These are phyloP conservation scores for Olivierus martensii DNA, from an alignment of 1,140 invertebrate genomes.

Conservation along the genomic window DNA sequence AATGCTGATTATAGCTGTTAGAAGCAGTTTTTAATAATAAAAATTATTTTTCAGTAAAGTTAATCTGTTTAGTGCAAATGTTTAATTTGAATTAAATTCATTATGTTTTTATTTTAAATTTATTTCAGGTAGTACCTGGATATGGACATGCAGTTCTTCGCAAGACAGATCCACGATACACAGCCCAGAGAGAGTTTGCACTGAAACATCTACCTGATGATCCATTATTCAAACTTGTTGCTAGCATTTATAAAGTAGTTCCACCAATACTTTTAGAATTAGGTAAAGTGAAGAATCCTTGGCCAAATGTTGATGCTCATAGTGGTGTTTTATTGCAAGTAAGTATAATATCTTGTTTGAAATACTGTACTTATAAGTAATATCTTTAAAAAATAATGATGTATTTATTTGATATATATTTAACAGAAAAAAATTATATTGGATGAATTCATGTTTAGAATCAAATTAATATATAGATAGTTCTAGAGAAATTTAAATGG, in stretches of 20 bases:
- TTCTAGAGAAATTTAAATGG: too few relatives aligned
- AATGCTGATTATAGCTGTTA: not conserved
- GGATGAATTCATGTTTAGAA: too few relatives aligned
- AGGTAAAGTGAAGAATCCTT: constrained; percentile 46
- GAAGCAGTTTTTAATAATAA: too few relatives aligned
- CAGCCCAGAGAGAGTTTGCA: constrained; percentile 43
- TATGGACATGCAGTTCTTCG: constrained; percentile 45
- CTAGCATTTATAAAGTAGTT: constrained; percentile 40
- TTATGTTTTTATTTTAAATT: constrained; percentile 2
- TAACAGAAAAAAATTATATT: too few relatives aligned
- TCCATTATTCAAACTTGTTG: constrained; percentile 37
- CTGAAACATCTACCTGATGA: constrained; percentile 43
- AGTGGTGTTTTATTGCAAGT: constrained; percentile 43
- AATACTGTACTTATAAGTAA: too few relatives aligned
- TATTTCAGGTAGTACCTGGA: constrained; percentile 42
- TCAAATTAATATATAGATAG: too few relatives aligned
- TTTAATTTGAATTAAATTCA: constrained; percentile 1
- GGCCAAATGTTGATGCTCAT: constrained; percentile 48
- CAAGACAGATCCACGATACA: constrained; percentile 45
- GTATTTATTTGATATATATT: too few relatives aligned
- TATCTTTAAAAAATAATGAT: too few relatives aligned
- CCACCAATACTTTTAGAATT: constrained; percentile 42
- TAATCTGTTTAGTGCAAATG: constrained; percentile 1
- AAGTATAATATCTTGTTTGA: too few relatives aligned
- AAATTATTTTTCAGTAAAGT: not conserved